A percentile compares a stretch with the other conserved stretches of the same genome.
Conservation (phyloP, 2,888 invertebrate species). For the Parelbella ahira region DNA sequence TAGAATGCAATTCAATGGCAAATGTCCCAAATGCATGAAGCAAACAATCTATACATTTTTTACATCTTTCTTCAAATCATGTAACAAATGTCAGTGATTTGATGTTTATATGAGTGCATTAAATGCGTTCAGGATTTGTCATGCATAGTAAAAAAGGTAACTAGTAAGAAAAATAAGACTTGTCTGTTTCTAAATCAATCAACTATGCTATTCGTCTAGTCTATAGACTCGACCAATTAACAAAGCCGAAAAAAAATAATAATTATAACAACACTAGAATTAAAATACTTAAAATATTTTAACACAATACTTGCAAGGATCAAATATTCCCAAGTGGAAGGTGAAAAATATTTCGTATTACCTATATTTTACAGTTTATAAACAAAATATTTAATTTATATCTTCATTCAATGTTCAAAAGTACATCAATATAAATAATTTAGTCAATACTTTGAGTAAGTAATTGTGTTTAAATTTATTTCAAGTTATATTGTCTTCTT, state of each 20-base stretch:
- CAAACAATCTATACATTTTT: no score
- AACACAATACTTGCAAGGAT: constrained; percentile 14
- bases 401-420: no score
- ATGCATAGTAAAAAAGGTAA: constrained; percentile 15
- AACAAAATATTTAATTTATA: no score
- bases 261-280: constrained; percentile 1
- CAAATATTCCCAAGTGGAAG: constrained; percentile 21
- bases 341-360: no score
- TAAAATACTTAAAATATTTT: constrained; percentile 7
- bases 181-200: constrained; percentile 13
- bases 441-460: no score
- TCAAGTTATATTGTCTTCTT: no score
- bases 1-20: constrained; percentile 20
- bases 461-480: no score
- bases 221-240: constrained; percentile 1
- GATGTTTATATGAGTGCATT: constrained; percentile 19
- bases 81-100: constrained; percentile 12
- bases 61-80: no score
- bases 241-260: constrained; percentile 7
- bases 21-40: constrained; percentile 21
- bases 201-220: constrained; percentile 9
- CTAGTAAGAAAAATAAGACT: background rate
- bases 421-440: no score
- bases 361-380: no score
- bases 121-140: constrained; percentile 23